Percentiles rank a stretch among this genome's conserved stretches.
phyloP scores from a whole-genome alignment of 2,113 vertebrate species.

The Ctenodactylus gundi region DNA sequence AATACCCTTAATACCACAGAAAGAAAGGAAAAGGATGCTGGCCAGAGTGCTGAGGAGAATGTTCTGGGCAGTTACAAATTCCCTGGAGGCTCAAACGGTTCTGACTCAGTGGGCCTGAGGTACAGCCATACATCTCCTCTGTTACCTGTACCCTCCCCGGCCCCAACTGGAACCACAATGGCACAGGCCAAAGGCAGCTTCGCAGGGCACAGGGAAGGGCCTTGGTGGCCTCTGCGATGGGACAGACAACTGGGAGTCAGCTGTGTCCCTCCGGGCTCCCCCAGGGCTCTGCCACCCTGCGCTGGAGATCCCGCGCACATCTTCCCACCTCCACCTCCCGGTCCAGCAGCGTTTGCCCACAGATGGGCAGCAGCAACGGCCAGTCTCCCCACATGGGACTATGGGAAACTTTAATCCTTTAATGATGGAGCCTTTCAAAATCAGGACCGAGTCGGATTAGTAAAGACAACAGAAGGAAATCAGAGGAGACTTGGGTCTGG shows the following conservation, averaged over 20 bases:
- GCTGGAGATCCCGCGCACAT: too few relatives aligned
- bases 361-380: rapidly evolving
- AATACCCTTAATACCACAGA: rapidly evolving
- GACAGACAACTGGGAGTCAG: not conserved
- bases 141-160: not conserved
- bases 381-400: not conserved
- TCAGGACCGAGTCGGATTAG: not conserved
- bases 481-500: not conserved
- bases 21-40: rapidly evolving
- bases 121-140: too few relatives aligned
- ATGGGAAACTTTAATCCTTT: constrained; percentile 24
- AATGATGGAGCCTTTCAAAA: not conserved
- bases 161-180: not conserved
- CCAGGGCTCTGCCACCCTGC: not conserved
- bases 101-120: rapidly evolving
- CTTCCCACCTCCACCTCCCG: not conserved
- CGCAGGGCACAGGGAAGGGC: too few relatives aligned
- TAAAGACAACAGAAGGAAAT: not conserved
- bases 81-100: not conserved
- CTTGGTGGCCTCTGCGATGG: not conserved
- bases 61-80: not conserved
- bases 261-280: rapidly evolving
- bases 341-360: not conserved
- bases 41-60: not conserved
- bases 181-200: too few relatives aligned